These are phyloP conservation scores for Arge pagana DNA, from an alignment of 2,888 invertebrate species.

Conservation along the genomic window DNA sequence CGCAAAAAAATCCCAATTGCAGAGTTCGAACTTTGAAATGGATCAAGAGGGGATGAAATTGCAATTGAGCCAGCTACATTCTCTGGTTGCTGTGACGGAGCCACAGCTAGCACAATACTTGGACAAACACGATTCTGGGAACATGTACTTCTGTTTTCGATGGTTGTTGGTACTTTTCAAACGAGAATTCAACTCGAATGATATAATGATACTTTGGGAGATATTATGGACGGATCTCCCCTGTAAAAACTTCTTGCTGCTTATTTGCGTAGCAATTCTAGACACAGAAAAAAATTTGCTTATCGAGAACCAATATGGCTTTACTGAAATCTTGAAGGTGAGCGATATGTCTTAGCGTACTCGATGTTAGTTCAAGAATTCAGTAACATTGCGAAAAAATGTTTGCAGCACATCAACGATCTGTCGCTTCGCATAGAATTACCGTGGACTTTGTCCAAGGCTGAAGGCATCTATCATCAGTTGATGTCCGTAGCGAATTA, in stretches of 20 bases:
- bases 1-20: constrained; percentile 34
- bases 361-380: too few species aligned
- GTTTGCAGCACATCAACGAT: constrained; percentile 91
- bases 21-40: constrained; percentile 92
- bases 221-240: constrained; percentile 94
- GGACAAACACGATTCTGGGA: constrained; percentile 84
- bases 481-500: constrained; percentile 71
- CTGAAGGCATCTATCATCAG: constrained; percentile 93
- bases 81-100: constrained; percentile 79
- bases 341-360: too few species aligned
- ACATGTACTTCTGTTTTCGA: constrained; percentile 99
- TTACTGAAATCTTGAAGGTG: constrained; percentile 94
- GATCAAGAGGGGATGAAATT: constrained; percentile 96
- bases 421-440: constrained; percentile 85
- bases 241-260: constrained; percentile 91
- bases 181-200: constrained; percentile 85
- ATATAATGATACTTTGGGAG: constrained; percentile 94
- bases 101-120: constrained; percentile 87
- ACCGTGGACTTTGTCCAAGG: constrained; percentile 78
- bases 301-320: constrained; percentile 91
- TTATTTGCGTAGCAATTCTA: constrained; percentile 92
- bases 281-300: constrained; percentile 85
- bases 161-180: constrained; percentile 97
- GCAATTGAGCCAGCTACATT: constrained; percentile 84
- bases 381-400: not conserved